Evolutionary conservation across 2,888 invertebrate species (phyloP).

Genomic region (Lycophotia porphyrea): DNA sequence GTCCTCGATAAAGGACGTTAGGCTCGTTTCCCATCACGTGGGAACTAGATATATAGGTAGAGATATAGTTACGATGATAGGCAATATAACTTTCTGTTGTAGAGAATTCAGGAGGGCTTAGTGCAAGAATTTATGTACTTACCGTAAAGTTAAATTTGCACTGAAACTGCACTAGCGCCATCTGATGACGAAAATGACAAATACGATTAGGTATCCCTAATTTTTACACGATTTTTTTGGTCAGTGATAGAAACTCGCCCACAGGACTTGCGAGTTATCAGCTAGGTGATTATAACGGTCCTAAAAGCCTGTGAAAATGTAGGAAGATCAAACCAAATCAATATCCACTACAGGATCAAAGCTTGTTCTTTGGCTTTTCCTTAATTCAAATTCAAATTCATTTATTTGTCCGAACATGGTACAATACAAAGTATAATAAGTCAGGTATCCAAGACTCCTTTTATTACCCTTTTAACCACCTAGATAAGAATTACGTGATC

Average conservation of each 20-base stretch:
- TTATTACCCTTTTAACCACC: neutral
- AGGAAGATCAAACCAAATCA: neutral
- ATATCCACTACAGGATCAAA: neutral
- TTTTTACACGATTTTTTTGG: neutral
- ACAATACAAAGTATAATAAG: too few relatives aligned
- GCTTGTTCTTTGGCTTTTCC: neutral
- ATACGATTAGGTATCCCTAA: neutral
- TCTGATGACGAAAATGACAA: neutral
- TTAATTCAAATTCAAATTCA: too few relatives aligned
- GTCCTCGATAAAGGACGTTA: constrained; percentile 52
- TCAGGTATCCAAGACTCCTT: too few relatives aligned
- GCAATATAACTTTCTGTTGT: neutral
- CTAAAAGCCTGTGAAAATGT: neutral
- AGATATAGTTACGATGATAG: neutral
- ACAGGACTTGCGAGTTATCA: neutral
- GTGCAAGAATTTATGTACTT: neutral
- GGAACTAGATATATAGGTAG: constrained; percentile 15
- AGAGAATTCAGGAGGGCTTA: neutral
- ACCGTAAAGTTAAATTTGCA: neutral
- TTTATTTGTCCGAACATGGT: too few relatives aligned
- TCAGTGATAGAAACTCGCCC: neutral
- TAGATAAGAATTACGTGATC: neutral
- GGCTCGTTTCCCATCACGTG: constrained; percentile 11
- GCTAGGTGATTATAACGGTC: neutral
- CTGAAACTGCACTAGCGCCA: neutral